Evolutionary conservation across 2,888 invertebrate genomes (phyloP).

Genomic region (Amorpha juglandis): DNA sequence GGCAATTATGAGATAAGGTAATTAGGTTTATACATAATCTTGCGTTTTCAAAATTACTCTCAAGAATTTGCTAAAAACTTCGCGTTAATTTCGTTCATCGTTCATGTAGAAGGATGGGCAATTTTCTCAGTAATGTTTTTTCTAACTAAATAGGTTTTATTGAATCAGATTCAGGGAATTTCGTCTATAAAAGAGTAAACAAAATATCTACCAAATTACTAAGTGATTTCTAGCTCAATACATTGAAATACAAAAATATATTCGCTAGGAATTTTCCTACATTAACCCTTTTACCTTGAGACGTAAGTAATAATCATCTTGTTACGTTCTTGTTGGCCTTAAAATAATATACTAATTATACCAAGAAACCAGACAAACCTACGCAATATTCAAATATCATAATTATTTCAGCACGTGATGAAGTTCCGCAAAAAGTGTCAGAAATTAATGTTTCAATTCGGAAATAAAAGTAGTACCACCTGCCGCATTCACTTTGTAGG

Average conservation of each 20-base stretch:
- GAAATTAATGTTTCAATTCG: conserved; percentile 23
- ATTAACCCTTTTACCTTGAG: conserved; percentile 4
- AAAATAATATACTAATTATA: not conserved
- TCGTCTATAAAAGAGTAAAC: not conserved
- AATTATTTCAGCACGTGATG: conserved; percentile 9
- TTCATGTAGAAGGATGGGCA: not conserved
- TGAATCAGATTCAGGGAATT: not conserved
- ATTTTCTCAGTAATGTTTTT: not conserved
- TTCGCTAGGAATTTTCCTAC: not conserved
- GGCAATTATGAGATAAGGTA: conserved; percentile 80
- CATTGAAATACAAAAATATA: not conserved
- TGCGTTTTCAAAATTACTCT: conserved; percentile 16
- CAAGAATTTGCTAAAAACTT: not conserved
- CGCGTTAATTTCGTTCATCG: no score
- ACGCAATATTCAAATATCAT: not conserved
- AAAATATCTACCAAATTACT: not conserved
- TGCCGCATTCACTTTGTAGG: conserved; percentile 45
- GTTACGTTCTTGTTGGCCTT: not conserved
- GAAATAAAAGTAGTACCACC: conserved; percentile 24
- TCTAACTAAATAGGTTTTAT: no score
- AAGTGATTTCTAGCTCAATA: not conserved
- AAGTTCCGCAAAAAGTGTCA: conserved; percentile 15
- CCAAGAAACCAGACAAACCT: not conserved
- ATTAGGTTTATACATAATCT: conserved; percentile 78
- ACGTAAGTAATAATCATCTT: not conserved